Conservation (phyloP, 2,797 vertebrate genomes). For the Hippopotamyrus pictus region DNA sequence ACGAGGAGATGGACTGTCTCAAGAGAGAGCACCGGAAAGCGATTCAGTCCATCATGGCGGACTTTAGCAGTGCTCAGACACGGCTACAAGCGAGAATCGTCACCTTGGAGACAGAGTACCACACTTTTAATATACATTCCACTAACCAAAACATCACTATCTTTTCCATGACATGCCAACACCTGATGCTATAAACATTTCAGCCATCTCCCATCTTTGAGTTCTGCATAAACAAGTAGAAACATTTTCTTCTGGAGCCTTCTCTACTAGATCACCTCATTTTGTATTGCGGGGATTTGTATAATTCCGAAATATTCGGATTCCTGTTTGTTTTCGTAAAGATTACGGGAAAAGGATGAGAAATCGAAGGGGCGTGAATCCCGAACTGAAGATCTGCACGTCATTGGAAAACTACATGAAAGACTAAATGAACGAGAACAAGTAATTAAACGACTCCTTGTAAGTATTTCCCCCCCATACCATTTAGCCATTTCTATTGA, state of each 20-base stretch:
- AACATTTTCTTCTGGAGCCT: background rate
- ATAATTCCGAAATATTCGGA: background rate
- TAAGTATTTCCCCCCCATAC: constrained; percentile 49
- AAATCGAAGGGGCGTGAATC: constrained; percentile 69
- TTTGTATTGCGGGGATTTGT: background rate
- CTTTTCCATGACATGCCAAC: background rate
- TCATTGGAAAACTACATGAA: constrained; percentile 76
- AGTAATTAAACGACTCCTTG: constrained; percentile 79
- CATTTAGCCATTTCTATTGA: background rate
- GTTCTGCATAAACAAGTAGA: background rate
- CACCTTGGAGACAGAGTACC: constrained; percentile 77
- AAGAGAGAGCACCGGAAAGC: constrained; percentile 71
- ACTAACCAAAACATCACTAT: background rate
- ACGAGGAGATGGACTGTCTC: constrained; percentile 56
- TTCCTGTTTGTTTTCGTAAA: constrained; percentile 43
- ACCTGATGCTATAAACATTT: background rate
- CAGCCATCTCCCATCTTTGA: background rate
- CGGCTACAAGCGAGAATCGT: constrained; percentile 78
- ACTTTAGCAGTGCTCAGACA: constrained; percentile 73
- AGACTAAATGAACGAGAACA: constrained; percentile 80
- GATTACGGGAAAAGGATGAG: constrained; percentile 79
- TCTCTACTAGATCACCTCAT: background rate
- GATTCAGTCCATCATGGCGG: constrained; percentile 71
- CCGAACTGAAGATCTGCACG: constrained; percentile 72
- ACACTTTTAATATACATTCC: background rate